Base-by-base conservation (phyloP, 2,797 vertebrate genomes). In the Pampus argenteus region DNA sequence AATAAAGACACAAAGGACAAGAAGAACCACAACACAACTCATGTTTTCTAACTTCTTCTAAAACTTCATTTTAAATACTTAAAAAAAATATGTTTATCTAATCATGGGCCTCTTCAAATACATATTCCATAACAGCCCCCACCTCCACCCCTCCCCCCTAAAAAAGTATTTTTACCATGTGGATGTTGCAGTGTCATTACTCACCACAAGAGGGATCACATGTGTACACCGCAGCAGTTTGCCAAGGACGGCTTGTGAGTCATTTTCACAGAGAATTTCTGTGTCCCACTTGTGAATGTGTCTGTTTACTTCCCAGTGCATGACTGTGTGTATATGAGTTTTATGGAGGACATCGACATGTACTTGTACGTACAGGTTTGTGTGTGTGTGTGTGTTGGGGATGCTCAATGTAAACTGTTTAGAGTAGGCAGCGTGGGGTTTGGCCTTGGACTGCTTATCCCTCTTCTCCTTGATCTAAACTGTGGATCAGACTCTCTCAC, bases 331-430 rank as follows among this genome's bases (percentile, higher is more conserved):
- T 54, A n/a, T 74, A 15, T 63, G 47, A n/a, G 48, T 63, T 45
- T 60, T 55, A 47, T 62, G 45, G 26, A 80, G 67, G 40, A 48
- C 9, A 31, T 45, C 2, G 17, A 9, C 31, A 14, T 54, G 56
- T 65, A 49, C 23, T 45, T 70, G 56, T 42, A 54, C 61, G 49
- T 40, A n/a, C n/a, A n/a, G n/a, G 20, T 60, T 47, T 57, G 47
- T 14, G 13, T 52, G 10, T 22, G 51, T 49, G 66, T 23, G 69
- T 14, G 51, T 47, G 36, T 66, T 65, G 50, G 55, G 66, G 82
- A 74, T 79, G 54, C 50, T 23, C 50, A 67, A 13, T 61, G 70
- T 89, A 91, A 90, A 91, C 75, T 78, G 87, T 92, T 91, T 88
- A 86, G 74, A 91, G 57, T 65, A 78, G 54, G 54, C 60, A 70